Percentiles rank a stretch among this genome's conserved stretches.
Conservation (phyloP, 2,797 vertebrate genomes). For the Pelochelys cantorii region DNA sequence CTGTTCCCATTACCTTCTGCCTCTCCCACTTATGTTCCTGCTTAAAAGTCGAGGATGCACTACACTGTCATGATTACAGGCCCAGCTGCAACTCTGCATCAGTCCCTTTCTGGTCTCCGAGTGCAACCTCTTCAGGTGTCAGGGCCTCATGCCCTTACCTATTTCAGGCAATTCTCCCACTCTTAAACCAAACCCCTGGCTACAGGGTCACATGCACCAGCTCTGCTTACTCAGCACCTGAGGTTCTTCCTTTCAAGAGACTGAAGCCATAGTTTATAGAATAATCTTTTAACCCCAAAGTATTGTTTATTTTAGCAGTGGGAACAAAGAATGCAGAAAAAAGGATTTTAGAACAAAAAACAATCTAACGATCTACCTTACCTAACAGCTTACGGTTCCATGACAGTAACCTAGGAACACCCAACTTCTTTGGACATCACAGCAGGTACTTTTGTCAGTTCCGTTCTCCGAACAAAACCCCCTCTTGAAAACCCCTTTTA, state of each 20-base stretch:
- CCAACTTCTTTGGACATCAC: background rate
- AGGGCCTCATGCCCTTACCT: background rate
- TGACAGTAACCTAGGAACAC: background rate
- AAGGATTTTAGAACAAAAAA: background rate
- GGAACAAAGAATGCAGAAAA: background rate
- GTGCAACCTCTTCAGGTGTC: background rate
- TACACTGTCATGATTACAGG: background rate
- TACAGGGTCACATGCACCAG: background rate
- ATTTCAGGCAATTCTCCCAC: background rate
- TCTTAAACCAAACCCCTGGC: background rate
- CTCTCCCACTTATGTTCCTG: background rate
- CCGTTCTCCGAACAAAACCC: background rate
- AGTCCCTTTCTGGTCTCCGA: background rate
- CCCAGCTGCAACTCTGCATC: too few relatives aligned
- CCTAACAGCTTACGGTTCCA: background rate
- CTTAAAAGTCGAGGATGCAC: background rate
- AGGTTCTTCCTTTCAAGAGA: background rate
- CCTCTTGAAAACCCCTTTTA: background rate
- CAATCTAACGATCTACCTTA: background rate
- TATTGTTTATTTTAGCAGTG: background rate
- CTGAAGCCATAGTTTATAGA: background rate
- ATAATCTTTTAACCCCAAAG: background rate
- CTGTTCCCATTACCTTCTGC: background rate
- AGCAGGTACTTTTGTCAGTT: background rate
- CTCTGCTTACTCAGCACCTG: background rate